Base-by-base conservation (phyloP, 1,140 invertebrate species). In the Pteromalus puparum region DNA sequence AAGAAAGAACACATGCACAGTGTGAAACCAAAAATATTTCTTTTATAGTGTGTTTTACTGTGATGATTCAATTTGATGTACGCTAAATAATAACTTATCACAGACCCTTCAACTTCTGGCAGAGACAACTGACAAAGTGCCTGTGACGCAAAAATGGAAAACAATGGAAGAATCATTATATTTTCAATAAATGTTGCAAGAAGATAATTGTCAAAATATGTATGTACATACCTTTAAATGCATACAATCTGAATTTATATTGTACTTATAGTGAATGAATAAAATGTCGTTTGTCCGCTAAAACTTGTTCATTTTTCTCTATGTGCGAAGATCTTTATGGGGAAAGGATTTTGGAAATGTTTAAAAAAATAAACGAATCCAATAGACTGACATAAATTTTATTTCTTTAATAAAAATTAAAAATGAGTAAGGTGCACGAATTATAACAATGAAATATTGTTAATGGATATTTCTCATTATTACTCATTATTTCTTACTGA, bases 121-220 rank as follows among this genome's bases (percentile, higher is more conserved):
- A 88, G 82, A 86, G 76, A 86, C 87, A 87, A 87, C 86, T 90
- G 89, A 90, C 84, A 79, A 91, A 91, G 90, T 91, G 90, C 90
- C 89, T 91, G 89, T 90, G 81, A 83, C 61, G 48, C 38, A 81
- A 77, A 74, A 89, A 85, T 89, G 87, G 85, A 89, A 85, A 81
- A 75, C 34, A 82, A 87, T 87, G 70, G 82, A 87, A 87, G n/a
- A 87, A 88, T 84, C 76, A 86, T 84, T 86, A 86, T 86, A 84
- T 88, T 83, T 83, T 86, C 81, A 86, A 83, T 76, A 87, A 87
- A 90, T 86, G 85, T 89, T 88, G 85, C 88, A 90, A 90, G 88
- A 88, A 88, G 87, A 86, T 88, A 87, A 80, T 86, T 86, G 88
- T 87, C 85, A 85, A 70, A 85, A 67, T 84, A 46, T 82, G 80